phyloP scores from a whole-genome alignment of 2,113 vertebrate genomes.

The Notothenia rossii region DNA sequence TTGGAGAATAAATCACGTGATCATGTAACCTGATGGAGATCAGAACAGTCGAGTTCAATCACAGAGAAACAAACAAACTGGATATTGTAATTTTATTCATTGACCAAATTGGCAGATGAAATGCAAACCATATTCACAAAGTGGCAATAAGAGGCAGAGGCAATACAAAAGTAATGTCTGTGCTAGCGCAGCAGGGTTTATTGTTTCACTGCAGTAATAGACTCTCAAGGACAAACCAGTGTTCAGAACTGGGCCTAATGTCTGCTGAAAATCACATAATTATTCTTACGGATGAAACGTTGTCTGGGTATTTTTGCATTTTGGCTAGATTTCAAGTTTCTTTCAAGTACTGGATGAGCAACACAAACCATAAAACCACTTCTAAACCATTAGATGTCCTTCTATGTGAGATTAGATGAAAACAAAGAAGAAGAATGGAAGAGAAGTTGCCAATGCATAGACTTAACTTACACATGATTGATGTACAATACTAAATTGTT shows the following conservation, averaged over 20 bases:
- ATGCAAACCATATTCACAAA: conserved; percentile 66
- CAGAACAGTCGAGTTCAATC: conserved; percentile 37
- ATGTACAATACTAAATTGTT: no score
- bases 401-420: background rate
- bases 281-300: conserved; percentile 27
- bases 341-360: background rate
- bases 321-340: conserved; percentile 7
- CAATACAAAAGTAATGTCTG: conserved; percentile 54
- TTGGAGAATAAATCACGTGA: background rate
- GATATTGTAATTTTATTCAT: conserved; percentile 76
- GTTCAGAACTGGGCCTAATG: conserved; percentile 37
- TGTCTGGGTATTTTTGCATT: conserved; percentile 9
- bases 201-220: conserved; percentile 46
- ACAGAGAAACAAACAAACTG: conserved; percentile 33
- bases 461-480: no score
- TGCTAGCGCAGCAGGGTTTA: conserved; percentile 48
- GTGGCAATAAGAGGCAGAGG: conserved; percentile 56
- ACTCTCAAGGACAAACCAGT: conserved; percentile 55
- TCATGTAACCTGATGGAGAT: conserved; percentile 20
- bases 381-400: background rate
- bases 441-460: no score
- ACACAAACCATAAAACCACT: background rate
- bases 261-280: conserved; percentile 40
- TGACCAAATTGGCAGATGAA: conserved; percentile 69
- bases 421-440: no score